These are phyloP conservation scores for Spermophilus dauricus DNA, from an alignment of 2,113 vertebrate species.

Conservation along the genomic window DNA sequence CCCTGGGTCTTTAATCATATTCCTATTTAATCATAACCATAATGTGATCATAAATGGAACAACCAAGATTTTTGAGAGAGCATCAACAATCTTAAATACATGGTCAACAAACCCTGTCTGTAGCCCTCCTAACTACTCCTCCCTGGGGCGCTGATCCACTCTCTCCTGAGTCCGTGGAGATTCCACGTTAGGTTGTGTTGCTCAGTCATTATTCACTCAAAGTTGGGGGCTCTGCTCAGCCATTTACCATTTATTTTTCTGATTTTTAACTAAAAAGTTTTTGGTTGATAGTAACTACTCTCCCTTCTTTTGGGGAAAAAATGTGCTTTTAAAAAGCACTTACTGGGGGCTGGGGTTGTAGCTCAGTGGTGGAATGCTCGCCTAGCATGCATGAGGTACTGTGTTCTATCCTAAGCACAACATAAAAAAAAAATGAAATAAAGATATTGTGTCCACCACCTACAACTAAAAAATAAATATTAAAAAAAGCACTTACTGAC, in stretches of 20 bases:
- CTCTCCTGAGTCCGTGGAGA: neutral
- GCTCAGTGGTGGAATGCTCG: no score
- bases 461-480: no score
- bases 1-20: neutral
- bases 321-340: neutral
- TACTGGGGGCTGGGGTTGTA: neutral
- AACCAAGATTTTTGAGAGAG: neutral
- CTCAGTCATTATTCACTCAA: neutral
- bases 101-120: neutral
- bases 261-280: neutral
- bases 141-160: no score
- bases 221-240: neutral
- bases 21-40: neutral
- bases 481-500: neutral
- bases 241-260: neutral
- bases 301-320: neutral
- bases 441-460: no score
- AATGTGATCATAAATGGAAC: neutral
- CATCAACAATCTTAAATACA: neutral
- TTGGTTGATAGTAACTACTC: neutral
- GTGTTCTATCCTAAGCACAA: no score
- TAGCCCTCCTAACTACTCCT: no score
- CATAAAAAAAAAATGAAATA: no score
- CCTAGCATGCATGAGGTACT: no score
- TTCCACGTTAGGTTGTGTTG: fast-evolving